Percentiles rank a stretch among this genome's conserved stretches.
Conservation (phyloP, 2,113 vertebrate species). For the Casuarius casuarius region DNA sequence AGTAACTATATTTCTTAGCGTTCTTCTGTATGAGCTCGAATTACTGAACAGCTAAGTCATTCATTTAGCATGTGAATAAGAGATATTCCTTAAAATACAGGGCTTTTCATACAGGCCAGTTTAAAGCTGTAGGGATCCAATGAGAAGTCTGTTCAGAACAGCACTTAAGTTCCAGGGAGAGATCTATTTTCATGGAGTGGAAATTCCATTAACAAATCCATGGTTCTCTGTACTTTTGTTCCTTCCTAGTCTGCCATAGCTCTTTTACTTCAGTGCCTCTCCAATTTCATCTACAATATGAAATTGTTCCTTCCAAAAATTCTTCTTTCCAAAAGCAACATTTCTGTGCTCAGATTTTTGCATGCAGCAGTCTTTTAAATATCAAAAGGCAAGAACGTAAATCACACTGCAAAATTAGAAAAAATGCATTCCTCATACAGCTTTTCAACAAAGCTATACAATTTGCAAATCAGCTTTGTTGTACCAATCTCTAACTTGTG, state of each 20-base stretch:
- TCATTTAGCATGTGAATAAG: not conserved
- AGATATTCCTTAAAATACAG: not conserved
- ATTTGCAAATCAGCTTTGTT: conserved; percentile 19
- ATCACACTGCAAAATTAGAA: not conserved
- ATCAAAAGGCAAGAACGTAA: not conserved
- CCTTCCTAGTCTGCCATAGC: not conserved
- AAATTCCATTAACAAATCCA: conserved; percentile 36
- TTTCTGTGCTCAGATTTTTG: not conserved
- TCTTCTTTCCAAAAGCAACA: conserved; percentile 34
- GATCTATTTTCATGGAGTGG: conserved; percentile 18
- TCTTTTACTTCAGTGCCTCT: not conserved
- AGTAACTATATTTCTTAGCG: not conserved
- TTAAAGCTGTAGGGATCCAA: not conserved
- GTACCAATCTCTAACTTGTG: not conserved
- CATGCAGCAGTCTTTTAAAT: not conserved
- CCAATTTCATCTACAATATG: not conserved
- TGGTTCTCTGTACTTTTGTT: conserved; percentile 1
- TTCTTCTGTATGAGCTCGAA: not conserved
- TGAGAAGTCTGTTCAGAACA: conserved; percentile 31
- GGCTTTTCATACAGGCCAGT: not conserved
- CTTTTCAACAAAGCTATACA: not conserved
- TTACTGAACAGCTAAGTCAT: not conserved
- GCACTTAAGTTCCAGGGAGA: conserved; percentile 13
- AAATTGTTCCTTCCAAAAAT: too few relatives aligned
- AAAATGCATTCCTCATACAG: not conserved